phyloP scores from a whole-genome alignment of 2,888 invertebrate genomes.

The Melinaea menophilus region DNA sequence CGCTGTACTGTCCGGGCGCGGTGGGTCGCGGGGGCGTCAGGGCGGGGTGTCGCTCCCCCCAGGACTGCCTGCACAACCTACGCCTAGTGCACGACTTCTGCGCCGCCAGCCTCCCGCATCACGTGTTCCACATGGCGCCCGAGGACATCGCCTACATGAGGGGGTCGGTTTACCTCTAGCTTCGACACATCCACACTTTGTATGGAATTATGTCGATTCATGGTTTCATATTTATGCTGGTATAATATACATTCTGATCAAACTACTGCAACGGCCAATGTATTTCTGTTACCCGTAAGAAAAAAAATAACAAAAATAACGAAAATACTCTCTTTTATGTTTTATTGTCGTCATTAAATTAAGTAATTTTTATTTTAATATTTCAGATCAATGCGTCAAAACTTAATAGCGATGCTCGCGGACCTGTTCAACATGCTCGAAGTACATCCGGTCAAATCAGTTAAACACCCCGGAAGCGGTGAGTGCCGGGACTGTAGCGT shows the following conservation, averaged over 20 bases:
- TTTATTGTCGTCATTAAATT: not conserved
- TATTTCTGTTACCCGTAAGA: too few relatives aligned
- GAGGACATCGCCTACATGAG: constrained; percentile 97
- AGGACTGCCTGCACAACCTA: constrained; percentile 95
- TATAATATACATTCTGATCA: too few relatives aligned
- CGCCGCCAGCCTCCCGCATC: constrained; percentile 87
- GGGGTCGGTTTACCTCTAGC: constrained; percentile 77
- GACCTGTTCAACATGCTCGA: constrained; percentile 96
- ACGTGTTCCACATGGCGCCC: constrained; percentile 95
- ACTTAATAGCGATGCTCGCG: constrained; percentile 93
- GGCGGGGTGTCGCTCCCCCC: constrained; percentile 81
- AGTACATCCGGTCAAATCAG: constrained; percentile 93
- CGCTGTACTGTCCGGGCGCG: constrained; percentile 40
- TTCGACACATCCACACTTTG: too few relatives aligned
- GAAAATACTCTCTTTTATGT: too few relatives aligned
- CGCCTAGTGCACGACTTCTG: constrained; percentile 93
- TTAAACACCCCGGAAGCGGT: constrained; percentile 87
- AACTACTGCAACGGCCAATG: too few relatives aligned
- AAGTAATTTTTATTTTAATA: constrained; percentile 22
- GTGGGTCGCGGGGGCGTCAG: constrained; percentile 76
- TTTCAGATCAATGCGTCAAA: constrained; percentile 92
- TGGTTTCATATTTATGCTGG: too few relatives aligned
- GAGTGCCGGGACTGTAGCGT: constrained; percentile 41
- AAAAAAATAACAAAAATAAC: too few relatives aligned
- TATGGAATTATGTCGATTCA: too few relatives aligned